Evolutionary conservation across 2,113 vertebrate genomes (phyloP).

Genomic region (Trematomus loennbergii): DNA sequence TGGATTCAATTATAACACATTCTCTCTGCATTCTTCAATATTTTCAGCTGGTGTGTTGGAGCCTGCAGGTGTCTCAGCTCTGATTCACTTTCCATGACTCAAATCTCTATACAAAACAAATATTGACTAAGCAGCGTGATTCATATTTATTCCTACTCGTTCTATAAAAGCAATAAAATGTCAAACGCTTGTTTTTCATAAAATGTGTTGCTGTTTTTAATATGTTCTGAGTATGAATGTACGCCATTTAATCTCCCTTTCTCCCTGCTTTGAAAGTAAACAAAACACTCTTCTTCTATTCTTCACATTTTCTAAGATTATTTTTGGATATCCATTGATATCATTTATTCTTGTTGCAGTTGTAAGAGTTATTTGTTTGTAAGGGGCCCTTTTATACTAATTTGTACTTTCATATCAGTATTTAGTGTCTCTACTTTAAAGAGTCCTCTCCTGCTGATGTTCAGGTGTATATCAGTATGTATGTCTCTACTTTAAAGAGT

Average conservation of each 20-base stretch:
- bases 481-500: too few species aligned
- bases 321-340: too few species aligned
- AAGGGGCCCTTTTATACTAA: too few species aligned
- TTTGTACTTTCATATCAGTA: too few species aligned
- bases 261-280: neutral
- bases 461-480: too few species aligned
- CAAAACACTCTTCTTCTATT: neutral
- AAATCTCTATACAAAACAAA: neutral
- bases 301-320: fast-evolving
- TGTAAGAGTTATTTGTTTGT: too few species aligned
- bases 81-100: slow-evolving; percentile 22
- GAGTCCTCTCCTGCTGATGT: too few species aligned
- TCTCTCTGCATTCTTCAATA: slow-evolving; percentile 8
- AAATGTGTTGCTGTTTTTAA: neutral
- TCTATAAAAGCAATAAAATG: neutral
- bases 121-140: slow-evolving; percentile 3
- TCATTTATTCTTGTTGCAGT: neutral
- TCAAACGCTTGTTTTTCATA: neutral
- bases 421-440: too few species aligned
- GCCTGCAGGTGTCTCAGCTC: neutral
- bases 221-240: neutral
- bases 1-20: slow-evolving; percentile 15
- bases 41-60: neutral
- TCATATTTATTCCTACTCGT: slow-evolving; percentile 2
- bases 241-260: neutral